phyloP scores from a whole-genome alignment of 2,888 invertebrate species.

The Ochropleura leucogaster region DNA sequence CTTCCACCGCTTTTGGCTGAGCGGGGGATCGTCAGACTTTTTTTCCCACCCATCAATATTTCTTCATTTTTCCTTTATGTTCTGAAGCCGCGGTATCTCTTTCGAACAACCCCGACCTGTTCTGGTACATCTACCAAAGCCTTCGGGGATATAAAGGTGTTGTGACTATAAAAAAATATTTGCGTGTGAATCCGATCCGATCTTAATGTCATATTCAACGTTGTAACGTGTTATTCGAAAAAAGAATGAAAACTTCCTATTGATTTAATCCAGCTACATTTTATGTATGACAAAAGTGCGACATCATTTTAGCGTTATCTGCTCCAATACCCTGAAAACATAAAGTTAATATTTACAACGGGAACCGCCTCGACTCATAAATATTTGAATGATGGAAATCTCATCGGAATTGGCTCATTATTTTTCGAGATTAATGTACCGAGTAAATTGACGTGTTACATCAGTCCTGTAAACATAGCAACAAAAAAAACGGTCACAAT shows the following conservation, averaged over 20 bases:
- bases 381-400: conserved; percentile 45
- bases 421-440: conserved; percentile 31
- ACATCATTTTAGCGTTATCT: conserved; percentile 48
- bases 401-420: conserved; percentile 39
- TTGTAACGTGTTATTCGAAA: background rate
- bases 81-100: too few relatives aligned
- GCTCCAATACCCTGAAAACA: conserved; percentile 37
- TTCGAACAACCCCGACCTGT: background rate
- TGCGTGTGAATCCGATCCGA: background rate
- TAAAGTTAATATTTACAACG: conserved; percentile 54
- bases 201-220: background rate
- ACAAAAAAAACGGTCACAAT: background rate
- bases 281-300: background rate
- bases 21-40: too few relatives aligned
- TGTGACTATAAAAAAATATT: background rate
- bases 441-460: background rate
- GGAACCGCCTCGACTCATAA: conserved; percentile 41
- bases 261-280: conserved; percentile 1
- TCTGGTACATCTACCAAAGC: background rate
- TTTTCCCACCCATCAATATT: too few relatives aligned
- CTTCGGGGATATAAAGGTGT: background rate
- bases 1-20: too few relatives aligned
- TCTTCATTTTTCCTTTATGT: too few relatives aligned
- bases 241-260: background rate
- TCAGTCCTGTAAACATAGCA: background rate